Conservation (phyloP, 1,140 invertebrate genomes). For the Drosophila orosa region DNA sequence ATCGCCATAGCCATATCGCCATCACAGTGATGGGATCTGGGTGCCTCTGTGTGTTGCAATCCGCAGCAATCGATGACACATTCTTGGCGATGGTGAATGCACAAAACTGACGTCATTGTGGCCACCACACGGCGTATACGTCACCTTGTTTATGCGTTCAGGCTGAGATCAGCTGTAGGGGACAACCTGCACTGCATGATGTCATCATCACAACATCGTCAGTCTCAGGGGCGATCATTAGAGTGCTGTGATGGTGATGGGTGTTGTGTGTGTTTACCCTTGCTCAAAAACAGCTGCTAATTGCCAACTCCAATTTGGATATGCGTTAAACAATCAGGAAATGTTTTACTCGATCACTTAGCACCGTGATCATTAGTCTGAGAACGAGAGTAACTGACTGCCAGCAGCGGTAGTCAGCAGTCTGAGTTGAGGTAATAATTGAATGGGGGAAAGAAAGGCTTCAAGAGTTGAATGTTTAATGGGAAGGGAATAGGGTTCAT, state of each 20-base stretch:
- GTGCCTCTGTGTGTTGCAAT: slow-evolving; percentile 44
- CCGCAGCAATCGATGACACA: slow-evolving; percentile 74
- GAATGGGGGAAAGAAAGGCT: not conserved
- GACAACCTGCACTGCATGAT: slow-evolving; percentile 22
- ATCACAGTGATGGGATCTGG: slow-evolving; percentile 32
- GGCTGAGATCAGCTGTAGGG: slow-evolving; percentile 39
- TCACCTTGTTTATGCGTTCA: slow-evolving; percentile 38
- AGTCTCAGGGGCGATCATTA: slow-evolving; percentile 18
- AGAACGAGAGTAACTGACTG: slow-evolving; percentile 2
- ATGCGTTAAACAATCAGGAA: slow-evolving; percentile 39
- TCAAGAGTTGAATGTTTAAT: not conserved
- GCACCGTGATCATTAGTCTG: slow-evolving; percentile 26
- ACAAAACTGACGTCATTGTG: slow-evolving; percentile 60
- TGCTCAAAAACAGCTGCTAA: slow-evolving; percentile 27
- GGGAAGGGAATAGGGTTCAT: not conserved
- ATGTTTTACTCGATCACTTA: slow-evolving; percentile 43
- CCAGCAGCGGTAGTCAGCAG: not conserved
- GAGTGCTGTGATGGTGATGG: not conserved
- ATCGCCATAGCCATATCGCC: not conserved
- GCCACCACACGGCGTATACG: slow-evolving; percentile 48
- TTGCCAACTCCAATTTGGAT: slow-evolving; percentile 26
- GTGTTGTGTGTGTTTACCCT: slow-evolving; percentile 12
- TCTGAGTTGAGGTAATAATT: not conserved
- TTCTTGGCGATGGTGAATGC: slow-evolving; percentile 28
- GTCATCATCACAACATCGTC: slow-evolving; percentile 9